A percentile compares a stretch with the other conserved stretches of the same genome.
phyloP scores from a whole-genome alignment of 2,888 invertebrate genomes.

The Thumatha senex region DNA sequence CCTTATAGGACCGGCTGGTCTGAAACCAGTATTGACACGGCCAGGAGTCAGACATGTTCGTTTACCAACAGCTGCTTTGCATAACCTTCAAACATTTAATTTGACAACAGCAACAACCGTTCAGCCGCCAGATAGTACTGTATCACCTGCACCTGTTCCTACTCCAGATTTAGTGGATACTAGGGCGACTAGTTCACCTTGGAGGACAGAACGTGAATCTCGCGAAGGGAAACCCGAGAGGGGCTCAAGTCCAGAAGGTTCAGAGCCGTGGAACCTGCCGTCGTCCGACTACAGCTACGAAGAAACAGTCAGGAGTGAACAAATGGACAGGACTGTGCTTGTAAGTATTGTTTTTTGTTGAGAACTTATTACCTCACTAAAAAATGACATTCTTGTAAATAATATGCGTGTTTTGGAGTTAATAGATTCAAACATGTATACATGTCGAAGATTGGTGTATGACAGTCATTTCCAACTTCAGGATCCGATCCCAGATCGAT shows the following conservation, averaged over 20 bases:
- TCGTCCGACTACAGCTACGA: conserved; percentile 72
- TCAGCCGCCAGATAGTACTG: conserved; percentile 65
- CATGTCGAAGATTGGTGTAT: conserved; percentile 42
- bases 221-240: conserved; percentile 63
- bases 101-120: conserved; percentile 56
- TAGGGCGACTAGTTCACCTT: conserved; percentile 63
- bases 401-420: conserved; percentile 18
- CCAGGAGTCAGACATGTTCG: conserved; percentile 83
- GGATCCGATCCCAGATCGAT: conserved; percentile 80
- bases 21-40: conserved; percentile 79
- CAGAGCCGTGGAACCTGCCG: conserved; percentile 71
- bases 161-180: conserved; percentile 71
- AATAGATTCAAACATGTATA: conserved; percentile 29
- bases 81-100: conserved; percentile 73
- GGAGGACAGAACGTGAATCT: conserved; percentile 57
- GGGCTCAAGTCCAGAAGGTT: conserved; percentile 67
- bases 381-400: conserved; percentile 10
- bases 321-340: conserved; percentile 73
- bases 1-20: conserved; percentile 85
- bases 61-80: conserved; percentile 71
- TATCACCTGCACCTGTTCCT: conserved; percentile 57
- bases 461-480: conserved; percentile 76
- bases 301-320: conserved; percentile 69
- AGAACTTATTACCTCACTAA: not conserved
- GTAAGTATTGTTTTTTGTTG: conserved; percentile 53